These are phyloP conservation scores for Silurus asotus DNA, from an alignment of 2,113 vertebrate species.

Conservation along the genomic window DNA sequence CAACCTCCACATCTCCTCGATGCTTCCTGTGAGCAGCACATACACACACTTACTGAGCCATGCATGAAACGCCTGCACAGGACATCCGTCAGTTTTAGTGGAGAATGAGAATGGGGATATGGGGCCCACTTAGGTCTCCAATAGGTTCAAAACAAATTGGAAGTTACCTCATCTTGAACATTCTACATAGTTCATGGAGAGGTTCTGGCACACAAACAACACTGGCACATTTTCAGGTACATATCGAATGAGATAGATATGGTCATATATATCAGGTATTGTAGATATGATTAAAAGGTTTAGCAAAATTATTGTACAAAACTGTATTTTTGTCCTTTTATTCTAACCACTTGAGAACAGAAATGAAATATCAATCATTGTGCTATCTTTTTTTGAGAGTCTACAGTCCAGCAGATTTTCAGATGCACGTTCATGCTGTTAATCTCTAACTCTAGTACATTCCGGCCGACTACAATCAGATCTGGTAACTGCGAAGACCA, in stretches of 20 bases:
- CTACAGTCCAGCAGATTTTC: background rate
- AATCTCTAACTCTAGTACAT: background rate
- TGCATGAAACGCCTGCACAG: slow-evolving; percentile 70
- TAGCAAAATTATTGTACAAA: background rate
- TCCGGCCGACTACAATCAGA: background rate
- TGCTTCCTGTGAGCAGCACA: slow-evolving; percentile 52
- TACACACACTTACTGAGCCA: slow-evolving; percentile 50
- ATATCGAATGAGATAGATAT: background rate
- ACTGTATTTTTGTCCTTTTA: background rate
- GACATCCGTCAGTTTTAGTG: slow-evolving; percentile 72
- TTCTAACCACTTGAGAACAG: background rate
- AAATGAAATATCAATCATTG: background rate
- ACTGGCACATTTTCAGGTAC: background rate
- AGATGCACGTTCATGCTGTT: background rate
- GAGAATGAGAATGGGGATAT: slow-evolving; percentile 49
- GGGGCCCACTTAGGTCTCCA: slow-evolving; percentile 52
- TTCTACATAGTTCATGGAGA: slow-evolving; percentile 35
- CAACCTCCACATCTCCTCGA: slow-evolving; percentile 28
- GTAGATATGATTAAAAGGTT: background rate
- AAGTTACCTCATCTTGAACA: slow-evolving; percentile 62
- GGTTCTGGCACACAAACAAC: slow-evolving; percentile 34
- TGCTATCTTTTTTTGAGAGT: background rate
- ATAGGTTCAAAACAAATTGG: slow-evolving; percentile 65
- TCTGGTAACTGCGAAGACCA: background rate
- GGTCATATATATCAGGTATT: background rate